A percentile compares a stretch with the other conserved stretches of the same genome.
These are phyloP conservation scores for Pangasius larnaudii DNA, from an alignment of 2,797 vertebrate species.

Conservation along the genomic window DNA sequence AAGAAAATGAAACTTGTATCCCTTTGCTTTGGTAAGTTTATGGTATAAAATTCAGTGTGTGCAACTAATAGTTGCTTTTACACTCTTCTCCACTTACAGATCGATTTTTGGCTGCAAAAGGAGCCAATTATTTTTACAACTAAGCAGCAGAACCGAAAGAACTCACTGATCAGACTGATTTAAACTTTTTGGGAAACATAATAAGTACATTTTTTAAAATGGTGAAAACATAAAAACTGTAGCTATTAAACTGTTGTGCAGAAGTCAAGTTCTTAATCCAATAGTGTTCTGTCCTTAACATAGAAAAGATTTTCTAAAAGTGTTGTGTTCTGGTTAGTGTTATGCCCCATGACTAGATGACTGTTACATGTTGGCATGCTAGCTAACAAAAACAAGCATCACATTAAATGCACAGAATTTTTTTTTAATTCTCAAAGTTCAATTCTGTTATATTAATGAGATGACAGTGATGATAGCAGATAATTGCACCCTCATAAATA, in stretches of 20 bases:
- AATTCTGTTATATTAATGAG: not conserved
- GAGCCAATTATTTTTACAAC: constrained; percentile 1
- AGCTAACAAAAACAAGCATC: not conserved
- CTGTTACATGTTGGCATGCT: not conserved
- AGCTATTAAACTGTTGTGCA: not conserved
- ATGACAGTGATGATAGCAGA: not conserved
- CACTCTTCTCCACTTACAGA: not conserved
- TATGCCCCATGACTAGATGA: not conserved
- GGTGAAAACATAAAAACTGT: not conserved
- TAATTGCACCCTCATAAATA: not conserved
- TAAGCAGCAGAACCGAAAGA: not conserved
- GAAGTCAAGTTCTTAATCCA: not conserved
- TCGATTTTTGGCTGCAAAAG: not conserved
- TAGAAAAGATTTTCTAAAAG: not conserved
- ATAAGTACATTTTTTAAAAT: not conserved
- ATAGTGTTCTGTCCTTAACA: not conserved
- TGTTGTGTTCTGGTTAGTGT: not conserved
- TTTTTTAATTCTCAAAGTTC: not conserved
- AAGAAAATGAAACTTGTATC: not conserved
- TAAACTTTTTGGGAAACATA: not conserved
- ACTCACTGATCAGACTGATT: not conserved
- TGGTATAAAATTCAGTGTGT: not conserved
- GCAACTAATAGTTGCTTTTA: not conserved
- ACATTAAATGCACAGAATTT: not conserved
- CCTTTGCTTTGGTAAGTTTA: not conserved